Evolutionary conservation across 2,797 vertebrate genomes (phyloP), one percentile per base, ranked within the genome.

Genomic region (Chelonia mydas): DNA sequence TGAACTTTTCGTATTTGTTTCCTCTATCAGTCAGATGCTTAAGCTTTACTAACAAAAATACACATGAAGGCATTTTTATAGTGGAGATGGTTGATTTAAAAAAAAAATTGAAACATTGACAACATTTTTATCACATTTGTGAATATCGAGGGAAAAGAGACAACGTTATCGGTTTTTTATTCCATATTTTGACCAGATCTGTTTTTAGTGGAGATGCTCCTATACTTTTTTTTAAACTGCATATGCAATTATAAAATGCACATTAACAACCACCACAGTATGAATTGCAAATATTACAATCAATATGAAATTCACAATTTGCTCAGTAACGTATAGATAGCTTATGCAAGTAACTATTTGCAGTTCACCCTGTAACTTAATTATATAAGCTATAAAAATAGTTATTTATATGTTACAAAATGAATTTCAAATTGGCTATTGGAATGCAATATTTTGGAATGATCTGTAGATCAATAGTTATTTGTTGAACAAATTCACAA

Each of bases 11-110:
- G 1, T 80, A 2, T 78, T 90, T 50, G 84, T 72, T 72, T 80
- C 15, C 0, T 25, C 80, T 87, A 65, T 2, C 5, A 59, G 0
- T 51, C 0, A 87, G 41, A 0, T 47, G 0, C 45, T 49, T 37
- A 83, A 72, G 86, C 84, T 61, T 80, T 88, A 49, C 12, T 11
- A 2, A 13, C 3, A 28, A 16, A n/a, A 89, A 82, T 45, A 68
- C 2, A 51, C 2, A 41, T 37, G 2, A 89, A 49, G 6, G 28
- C 83, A 65, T 1, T 4, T 50, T 81, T 72, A 83, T 81, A 68
- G 8, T 68, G 2, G 19, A 1, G 51, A 11, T 74, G 55, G 16
- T 68, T 68, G 61, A 68, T 68, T n/a, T 68, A 15, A 33, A 33
- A 28, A 23, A 54, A 41, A 25, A 82, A 76, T 6, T 91, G 25